Evolutionary conservation across 2,113 vertebrate species (phyloP).

Genomic region (Pollimyrus isidori): DNA sequence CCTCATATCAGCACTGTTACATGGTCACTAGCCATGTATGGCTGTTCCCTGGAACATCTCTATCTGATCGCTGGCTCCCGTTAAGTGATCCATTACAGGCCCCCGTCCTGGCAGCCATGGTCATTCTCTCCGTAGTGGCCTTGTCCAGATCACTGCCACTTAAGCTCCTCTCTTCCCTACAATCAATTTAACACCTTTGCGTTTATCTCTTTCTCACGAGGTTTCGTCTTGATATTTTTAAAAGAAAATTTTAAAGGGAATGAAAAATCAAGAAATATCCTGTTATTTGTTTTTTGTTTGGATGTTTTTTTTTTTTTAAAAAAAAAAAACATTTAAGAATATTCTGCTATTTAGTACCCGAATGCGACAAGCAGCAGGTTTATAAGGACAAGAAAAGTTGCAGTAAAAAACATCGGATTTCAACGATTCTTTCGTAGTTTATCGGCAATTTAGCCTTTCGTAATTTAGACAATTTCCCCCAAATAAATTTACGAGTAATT

Average conservation of each 20-base stretch:
- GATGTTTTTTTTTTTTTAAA: background rate
- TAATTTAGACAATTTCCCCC: background rate
- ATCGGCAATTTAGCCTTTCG: background rate
- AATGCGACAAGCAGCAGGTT: background rate
- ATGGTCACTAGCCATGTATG: conserved; percentile 54
- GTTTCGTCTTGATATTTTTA: background rate
- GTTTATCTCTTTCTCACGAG: background rate
- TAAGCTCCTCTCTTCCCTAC: background rate
- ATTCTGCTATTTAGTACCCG: background rate
- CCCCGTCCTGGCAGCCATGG: conserved; percentile 38
- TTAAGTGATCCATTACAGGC: conserved; percentile 62
- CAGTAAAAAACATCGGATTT: background rate
- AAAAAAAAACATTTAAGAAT: background rate
- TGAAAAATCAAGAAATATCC: background rate
- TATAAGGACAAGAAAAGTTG: background rate
- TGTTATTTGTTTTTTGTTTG: background rate
- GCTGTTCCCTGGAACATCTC: conserved; percentile 54
- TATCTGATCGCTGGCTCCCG: conserved; percentile 64
- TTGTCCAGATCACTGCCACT: background rate
- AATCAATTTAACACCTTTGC: background rate
- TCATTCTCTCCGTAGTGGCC: background rate
- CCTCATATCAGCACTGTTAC: conserved; percentile 62
- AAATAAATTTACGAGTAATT: background rate
- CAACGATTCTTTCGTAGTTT: background rate
- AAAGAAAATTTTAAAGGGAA: background rate